Percentiles rank a stretch among this genome's conserved stretches.
These are phyloP conservation scores for Tinea pellionella DNA, from an alignment of 2,888 invertebrate genomes.

Conservation along the genomic window DNA sequence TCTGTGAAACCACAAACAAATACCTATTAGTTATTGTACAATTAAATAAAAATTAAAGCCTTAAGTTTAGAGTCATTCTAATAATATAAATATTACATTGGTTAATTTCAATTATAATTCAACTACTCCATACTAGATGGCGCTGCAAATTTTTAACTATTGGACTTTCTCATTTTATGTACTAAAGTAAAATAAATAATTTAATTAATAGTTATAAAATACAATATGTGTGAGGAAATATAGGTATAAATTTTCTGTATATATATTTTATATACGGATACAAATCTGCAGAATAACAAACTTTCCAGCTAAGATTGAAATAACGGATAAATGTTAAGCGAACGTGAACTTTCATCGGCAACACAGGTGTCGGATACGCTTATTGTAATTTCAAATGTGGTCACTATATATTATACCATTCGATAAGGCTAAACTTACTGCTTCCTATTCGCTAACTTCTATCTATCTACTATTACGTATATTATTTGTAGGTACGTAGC, in stretches of 20 bases:
- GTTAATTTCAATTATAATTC: neutral
- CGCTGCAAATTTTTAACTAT: neutral
- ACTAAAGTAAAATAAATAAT: too few relatives aligned
- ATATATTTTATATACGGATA: neutral
- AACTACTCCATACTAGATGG: constrained; percentile 13
- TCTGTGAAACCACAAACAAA: constrained; percentile 69
- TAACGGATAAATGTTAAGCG: constrained; percentile 45
- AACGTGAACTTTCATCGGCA: constrained; percentile 49
- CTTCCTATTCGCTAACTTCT: constrained; percentile 7
- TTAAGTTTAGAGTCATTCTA: neutral
- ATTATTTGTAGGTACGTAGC: too few relatives aligned
- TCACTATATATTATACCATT: constrained; percentile 23
- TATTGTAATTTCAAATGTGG: constrained; percentile 63
- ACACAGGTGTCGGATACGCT: constrained; percentile 42
- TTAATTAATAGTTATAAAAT: too few relatives aligned
- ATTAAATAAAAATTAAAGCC: neutral
- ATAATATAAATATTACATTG: neutral
- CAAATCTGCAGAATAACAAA: neutral
- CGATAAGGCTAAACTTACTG: constrained; percentile 21
- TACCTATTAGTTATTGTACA: constrained; percentile 20
- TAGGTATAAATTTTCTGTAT: neutral
- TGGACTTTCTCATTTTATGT: too few relatives aligned
- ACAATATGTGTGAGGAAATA: too few relatives aligned
- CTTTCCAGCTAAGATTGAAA: constrained; percentile 30
- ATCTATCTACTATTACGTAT: too few relatives aligned